Evolutionary conservation across 1,140 invertebrate species (phyloP).

Genomic region (Drosophila burlai): DNA sequence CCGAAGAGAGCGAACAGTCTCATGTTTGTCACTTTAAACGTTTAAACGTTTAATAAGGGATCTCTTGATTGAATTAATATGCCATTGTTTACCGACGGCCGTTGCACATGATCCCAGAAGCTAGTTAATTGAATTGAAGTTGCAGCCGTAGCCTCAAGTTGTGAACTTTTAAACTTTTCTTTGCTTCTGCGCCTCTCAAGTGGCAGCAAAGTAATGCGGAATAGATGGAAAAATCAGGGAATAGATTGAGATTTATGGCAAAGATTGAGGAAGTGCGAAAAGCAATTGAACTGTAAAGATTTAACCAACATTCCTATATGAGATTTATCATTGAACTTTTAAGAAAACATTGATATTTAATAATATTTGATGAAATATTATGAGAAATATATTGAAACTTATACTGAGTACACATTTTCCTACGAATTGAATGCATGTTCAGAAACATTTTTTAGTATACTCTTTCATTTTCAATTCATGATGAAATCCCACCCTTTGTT

Average conservation of each 20-base stretch:
- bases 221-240: constrained; percentile 24
- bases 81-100: constrained; percentile 65
- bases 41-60: constrained; percentile 77
- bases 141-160: constrained; percentile 41
- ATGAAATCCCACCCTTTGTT: constrained; percentile 60
- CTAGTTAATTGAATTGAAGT: constrained; percentile 75
- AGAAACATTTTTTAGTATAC: too few relatives aligned
- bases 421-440: too few relatives aligned
- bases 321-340: background rate
- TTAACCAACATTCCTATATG: background rate
- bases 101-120: constrained; percentile 36
- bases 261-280: background rate
- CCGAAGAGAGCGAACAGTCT: constrained; percentile 25
- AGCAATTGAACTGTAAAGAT: background rate
- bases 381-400: background rate
- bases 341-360: background rate
- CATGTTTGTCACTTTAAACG: constrained; percentile 73
- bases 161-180: constrained; percentile 76
- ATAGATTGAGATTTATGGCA: constrained; percentile 26
- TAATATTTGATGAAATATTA: background rate
- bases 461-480: constrained; percentile 47
- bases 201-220: constrained; percentile 12
- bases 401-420: too few relatives aligned
- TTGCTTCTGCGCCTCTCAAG: constrained; percentile 15
- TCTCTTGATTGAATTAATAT: constrained; percentile 81